These are phyloP conservation scores for Gallirallus australis DNA, from an alignment of 2,797 vertebrate species.

Conservation along the genomic window DNA sequence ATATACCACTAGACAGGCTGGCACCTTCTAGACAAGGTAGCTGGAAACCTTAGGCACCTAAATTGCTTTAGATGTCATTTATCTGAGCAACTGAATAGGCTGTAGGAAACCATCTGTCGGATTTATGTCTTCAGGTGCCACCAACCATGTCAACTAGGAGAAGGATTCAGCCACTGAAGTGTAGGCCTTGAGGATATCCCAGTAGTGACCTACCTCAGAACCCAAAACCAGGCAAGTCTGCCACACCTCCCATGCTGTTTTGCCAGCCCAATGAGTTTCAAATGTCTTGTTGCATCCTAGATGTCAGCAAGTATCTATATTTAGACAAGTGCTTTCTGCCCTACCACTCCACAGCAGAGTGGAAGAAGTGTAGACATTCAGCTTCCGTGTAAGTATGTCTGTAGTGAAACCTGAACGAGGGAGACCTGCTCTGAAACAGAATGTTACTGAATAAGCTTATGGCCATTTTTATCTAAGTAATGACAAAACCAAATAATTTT, in stretches of 20 bases:
- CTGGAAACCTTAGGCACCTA: neutral
- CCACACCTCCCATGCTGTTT: neutral
- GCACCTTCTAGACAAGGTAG: neutral
- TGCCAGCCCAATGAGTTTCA: neutral
- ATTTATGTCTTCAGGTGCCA: neutral
- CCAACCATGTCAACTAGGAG: neutral
- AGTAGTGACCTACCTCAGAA: neutral
- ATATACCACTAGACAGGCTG: neutral
- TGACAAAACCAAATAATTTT: neutral
- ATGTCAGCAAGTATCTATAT: neutral
- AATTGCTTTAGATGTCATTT: neutral
- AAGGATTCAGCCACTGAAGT: neutral
- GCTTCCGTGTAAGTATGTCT: neutral
- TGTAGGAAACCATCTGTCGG: neutral
- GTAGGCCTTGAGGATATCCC: neutral
- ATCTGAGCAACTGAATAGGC: neutral
- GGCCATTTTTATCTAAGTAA: neutral
- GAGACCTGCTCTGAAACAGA: neutral
- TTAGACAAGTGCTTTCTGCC: neutral
- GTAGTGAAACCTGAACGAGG: neutral
- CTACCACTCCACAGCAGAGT: neutral
- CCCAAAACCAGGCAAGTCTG: neutral
- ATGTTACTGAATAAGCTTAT: neutral
- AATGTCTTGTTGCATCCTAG: neutral
- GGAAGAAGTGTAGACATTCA: neutral